Base-by-base conservation (phyloP, 2,113 vertebrate genomes). In the Mus pahari region DNA sequence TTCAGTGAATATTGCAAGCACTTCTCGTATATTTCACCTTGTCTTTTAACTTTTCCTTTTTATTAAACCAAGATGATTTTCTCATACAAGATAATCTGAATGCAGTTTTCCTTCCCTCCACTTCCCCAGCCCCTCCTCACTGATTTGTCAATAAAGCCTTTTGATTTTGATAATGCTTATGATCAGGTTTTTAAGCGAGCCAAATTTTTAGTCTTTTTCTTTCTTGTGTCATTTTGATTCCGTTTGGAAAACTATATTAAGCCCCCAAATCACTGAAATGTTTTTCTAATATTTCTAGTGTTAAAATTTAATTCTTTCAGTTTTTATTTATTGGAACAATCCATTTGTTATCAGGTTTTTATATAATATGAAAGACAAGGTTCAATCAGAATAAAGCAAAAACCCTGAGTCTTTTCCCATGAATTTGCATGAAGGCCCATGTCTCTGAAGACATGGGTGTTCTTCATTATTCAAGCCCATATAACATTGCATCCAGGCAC, bases 161-260 rank as follows among this genome's bases (percentile, higher is more conserved):
- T 58, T 81, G 19, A 58, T 58, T 73, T 22, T 70, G 48, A n/a
- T 75, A n/a, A 36, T 45, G 1, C 10, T 91, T 17, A 75, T 36
- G 12, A 53, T 42, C 68, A 70, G 88, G 60, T 39, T 88, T 93
- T 68, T 91, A 88, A 45, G 39, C 31, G 90, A 86, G 50, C 42
- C 8, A 7, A 68, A 28, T 45, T 93, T 90, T 92, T 7, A 77
- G 71, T 64, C 3, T 39, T 74, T 95, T 87, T 33, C 33, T 36
- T 75, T 89, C 58, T 58, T 71, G 22, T 22, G 8, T 39, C 53
- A n/a, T 75, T 81, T 95, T 82, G 28, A 60, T 73, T 48, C 26
- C 86, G 20, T n/a, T 93, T 90, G 62, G 26, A 88, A 36, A 82
- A 95, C 42, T 86, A 62, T 45, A n/a, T 83, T 77, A 95, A 89